A percentile compares a stretch with the other conserved stretches of the same genome.
Conservation (phyloP, 2,797 vertebrate genomes). For the Chiloscyllium punctatum region DNA sequence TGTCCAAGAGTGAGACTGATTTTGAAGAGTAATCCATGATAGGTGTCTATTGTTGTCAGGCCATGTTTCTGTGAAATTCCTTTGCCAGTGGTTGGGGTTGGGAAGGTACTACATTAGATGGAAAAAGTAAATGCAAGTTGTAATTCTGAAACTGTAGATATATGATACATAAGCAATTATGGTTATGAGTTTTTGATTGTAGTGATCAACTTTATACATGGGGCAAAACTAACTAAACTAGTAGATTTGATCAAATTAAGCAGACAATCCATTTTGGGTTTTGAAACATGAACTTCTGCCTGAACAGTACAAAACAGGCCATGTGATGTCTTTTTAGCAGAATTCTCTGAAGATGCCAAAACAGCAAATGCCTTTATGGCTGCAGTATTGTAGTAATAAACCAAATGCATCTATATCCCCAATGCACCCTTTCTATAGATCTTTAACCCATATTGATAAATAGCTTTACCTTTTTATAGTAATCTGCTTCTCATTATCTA, state of each 20-base stretch:
- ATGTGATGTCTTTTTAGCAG: not conserved
- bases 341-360: not conserved
- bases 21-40: too few species aligned
- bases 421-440: not conserved
- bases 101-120: not conserved
- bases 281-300: constrained; percentile 13
- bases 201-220: not conserved
- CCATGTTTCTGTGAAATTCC: not conserved
- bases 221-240: not conserved
- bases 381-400: constrained; percentile 10
- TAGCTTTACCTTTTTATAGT: not conserved
- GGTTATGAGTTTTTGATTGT: not conserved
- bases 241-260: not conserved
- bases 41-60: not conserved
- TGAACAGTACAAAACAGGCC: not conserved
- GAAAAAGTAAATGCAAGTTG: not conserved
- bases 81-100: not conserved
- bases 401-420: not conserved
- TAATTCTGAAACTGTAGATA: not conserved
- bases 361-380: not conserved
- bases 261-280: not conserved
- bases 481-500: constrained; percentile 42
- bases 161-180: not conserved
- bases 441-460: constrained; percentile 20
- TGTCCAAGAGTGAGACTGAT: too few species aligned